These are phyloP conservation scores for Chrysolina haemoptera DNA, from an alignment of 2,888 invertebrate species.

Conservation along the genomic window DNA sequence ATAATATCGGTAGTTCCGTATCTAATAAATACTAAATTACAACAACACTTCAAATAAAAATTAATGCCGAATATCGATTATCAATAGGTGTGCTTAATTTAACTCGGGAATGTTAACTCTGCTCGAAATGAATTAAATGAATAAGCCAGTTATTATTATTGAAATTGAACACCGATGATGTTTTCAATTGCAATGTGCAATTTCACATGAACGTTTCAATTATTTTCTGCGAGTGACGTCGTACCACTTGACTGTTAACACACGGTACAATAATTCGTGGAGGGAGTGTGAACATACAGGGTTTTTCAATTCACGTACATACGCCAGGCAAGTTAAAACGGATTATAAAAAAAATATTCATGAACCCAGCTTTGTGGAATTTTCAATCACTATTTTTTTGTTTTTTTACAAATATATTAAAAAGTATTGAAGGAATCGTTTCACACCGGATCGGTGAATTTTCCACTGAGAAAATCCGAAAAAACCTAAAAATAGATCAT, in stretches of 20 bases:
- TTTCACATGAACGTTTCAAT: neutral
- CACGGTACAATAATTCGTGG: no score
- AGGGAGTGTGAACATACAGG: no score
- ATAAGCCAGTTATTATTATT: neutral
- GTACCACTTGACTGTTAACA: neutral
- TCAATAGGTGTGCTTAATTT: conserved; percentile 12
- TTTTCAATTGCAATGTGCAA: conserved; percentile 13
- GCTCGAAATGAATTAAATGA: neutral
- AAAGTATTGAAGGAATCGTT: no score
- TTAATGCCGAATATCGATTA: conserved; percentile 14
- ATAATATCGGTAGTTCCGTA: conserved; percentile 7
- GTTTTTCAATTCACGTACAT: no score
- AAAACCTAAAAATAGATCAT: no score
- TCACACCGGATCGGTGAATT: no score
- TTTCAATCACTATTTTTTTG: no score
- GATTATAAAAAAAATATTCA: no score
- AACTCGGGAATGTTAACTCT: neutral
- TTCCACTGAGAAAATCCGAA: no score
- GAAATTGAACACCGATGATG: neutral
- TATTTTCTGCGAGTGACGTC: neutral
- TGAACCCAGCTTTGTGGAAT: no score
- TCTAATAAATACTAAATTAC: conserved; percentile 21
- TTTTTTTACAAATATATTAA: no score
- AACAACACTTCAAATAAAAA: conserved; percentile 16
- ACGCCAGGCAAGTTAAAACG: neutral